Base-by-base conservation (phyloP, 2,888 invertebrate species). In the Hirudinaria manillensis region DNA sequence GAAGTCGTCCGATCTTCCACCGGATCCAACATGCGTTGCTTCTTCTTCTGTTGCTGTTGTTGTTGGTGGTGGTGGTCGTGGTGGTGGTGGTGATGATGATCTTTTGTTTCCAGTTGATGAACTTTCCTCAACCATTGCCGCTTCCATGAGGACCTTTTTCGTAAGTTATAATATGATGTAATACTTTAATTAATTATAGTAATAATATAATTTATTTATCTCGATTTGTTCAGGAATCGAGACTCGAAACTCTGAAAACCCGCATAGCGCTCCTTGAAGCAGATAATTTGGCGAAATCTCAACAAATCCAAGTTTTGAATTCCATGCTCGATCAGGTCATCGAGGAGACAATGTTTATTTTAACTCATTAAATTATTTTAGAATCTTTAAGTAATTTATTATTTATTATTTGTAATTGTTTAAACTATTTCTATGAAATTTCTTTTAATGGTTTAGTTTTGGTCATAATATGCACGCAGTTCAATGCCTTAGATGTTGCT, bases 301-400 rank as follows among this genome's bases (percentile, higher is more conserved):
- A 61, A 61, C 61, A 61, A 61, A 61, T 61, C 10, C 24, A 61
- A 61, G 24, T 27, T 61, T 61, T 61, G 29, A 61, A 61, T 61
- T 61, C 61, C 29, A 24, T 61, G 24, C 61, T 61, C 10, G 61
- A 61, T 7, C 61, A 61, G 61, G 61, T 61, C 61, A n/a, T 61
- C 7, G 29, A 27, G 19, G 10, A 21, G 13, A 53, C 13, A 53
- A 16, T 16, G 13, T 53, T 53, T 53, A 53, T 53, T 16, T 21
- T 16, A 21, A 53, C 13, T 53, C 21, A 16, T 53, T 53, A 53
- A 13, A 53, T 21, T 53, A 53, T 53, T 53, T 53, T 53, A 16
- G n/a, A n/a, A n/a, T n/a, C n/a, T n/a, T n/a, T n/a, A n/a, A n/a
- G n/a, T n/a, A n/a, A n/a, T n/a, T n/a, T n/a, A n/a, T n/a, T n/a